Evolutionary conservation across 2,888 invertebrate genomes (phyloP).

Genomic region (Venusia cambrica): DNA sequence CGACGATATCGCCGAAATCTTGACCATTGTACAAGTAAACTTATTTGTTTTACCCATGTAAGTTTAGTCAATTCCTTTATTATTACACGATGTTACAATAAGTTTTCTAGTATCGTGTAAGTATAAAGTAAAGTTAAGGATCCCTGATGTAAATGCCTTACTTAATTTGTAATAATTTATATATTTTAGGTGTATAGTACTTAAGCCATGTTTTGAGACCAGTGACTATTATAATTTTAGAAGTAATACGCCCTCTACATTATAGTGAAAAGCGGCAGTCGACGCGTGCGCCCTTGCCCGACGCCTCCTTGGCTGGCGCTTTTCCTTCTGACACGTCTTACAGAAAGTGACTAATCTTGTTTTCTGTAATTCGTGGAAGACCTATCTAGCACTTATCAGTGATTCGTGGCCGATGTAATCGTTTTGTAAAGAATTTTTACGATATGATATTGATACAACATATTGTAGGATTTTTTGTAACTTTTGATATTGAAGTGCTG

Average conservation of each 20-base stretch:
- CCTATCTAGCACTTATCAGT: slow-evolving; percentile 66
- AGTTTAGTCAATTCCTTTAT: slow-evolving; percentile 77
- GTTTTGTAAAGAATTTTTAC: slow-evolving; percentile 70
- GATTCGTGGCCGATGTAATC: slow-evolving; percentile 59
- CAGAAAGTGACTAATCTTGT: slow-evolving; percentile 74
- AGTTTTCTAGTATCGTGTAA: slow-evolving; percentile 72
- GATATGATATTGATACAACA: slow-evolving; percentile 60
- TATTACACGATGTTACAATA: slow-evolving; percentile 73
- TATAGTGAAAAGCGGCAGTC: slow-evolving; percentile 59
- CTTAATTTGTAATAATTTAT: slow-evolving; percentile 82
- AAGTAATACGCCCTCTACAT: slow-evolving; percentile 61
- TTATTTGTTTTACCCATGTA: slow-evolving; percentile 77
- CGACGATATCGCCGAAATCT: slow-evolving; percentile 76
- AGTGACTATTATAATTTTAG: slow-evolving; percentile 80
- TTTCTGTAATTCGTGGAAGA: slow-evolving; percentile 67
- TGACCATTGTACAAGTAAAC: slow-evolving; percentile 76
- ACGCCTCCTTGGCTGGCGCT: slow-evolving; percentile 59
- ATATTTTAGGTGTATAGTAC: slow-evolving; percentile 81
- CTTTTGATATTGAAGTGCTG: slow-evolving; percentile 79
- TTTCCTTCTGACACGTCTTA: slow-evolving; percentile 64
- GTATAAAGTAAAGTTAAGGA: slow-evolving; percentile 71
- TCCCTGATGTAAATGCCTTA: slow-evolving; percentile 81
- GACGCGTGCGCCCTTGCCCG: slow-evolving; percentile 36
- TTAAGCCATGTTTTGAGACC: slow-evolving; percentile 81
- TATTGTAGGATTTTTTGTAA: slow-evolving; percentile 76